Evolutionary conservation across 1,140 invertebrate species (phyloP), one percentile per base, ranked within the genome.

Genomic region (Drosophila azteca): DNA sequence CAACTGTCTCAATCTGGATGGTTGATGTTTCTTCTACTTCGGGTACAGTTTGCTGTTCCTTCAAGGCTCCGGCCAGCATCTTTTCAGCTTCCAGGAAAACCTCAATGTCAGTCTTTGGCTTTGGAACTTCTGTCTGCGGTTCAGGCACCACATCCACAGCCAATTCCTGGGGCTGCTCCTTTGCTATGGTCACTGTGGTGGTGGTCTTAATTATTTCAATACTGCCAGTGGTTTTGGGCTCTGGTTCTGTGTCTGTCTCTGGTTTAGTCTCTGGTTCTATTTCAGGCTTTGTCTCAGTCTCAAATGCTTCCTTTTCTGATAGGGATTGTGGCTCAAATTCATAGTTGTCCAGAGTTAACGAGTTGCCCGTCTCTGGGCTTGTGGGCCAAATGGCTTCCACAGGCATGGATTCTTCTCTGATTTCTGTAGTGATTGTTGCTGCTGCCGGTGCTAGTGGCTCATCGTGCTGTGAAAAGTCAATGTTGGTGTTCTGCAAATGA

Each of bases 401-500:
- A 11, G 80, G 72, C 79, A 88, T 84, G 20, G 67, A 67, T 41
- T 58, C 24, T 44, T 65, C 61, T n/a, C 50, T 41, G 6, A 61
- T 64, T 24, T 49, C 31, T 24, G 48, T 44, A 9, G 29, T 49
- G 29, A 24, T 6, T 9, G 50, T 6, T 54, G 59, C 61, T 53
- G 70, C 50, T 31, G 5, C 24, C 24, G 69, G 43, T 26, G 68
- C 41, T n/a, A 65, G 6, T 48, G 59, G 54, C 51, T 89, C 72
- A 39, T 24, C 11, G 41, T 91, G 90, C 41, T 90, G 71, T 8
- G 90, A 91, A 74, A 91, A 91, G 52, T 90, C 90, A 72, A 91
- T 91, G 46, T 90, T 79, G 44, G 88, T 90, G 49, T 79, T 64
- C 20, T 68, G 43, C 22, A 91, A 57, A 65, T 91, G 88, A 67